These are phyloP conservation scores for Troilus luridus DNA, from an alignment of 2,888 invertebrate genomes.

Conservation along the genomic window DNA sequence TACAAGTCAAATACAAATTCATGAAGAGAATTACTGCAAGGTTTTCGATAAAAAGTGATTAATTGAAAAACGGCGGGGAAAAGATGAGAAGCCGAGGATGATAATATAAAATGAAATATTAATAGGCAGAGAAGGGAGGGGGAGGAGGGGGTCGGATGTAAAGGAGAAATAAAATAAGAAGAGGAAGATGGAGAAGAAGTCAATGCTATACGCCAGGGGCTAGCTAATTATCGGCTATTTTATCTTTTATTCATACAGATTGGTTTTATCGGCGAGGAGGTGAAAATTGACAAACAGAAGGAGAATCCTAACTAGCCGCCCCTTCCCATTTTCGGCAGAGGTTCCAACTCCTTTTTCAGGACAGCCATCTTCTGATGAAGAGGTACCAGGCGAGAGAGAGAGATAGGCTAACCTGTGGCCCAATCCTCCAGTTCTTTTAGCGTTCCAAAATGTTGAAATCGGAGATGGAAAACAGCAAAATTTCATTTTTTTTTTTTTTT, in stretches of 20 bases:
- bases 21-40: conserved; percentile 10
- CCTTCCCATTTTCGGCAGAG: conserved; percentile 38
- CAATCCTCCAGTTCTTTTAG: neutral
- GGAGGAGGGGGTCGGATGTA: conserved; percentile 13
- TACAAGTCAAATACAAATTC: conserved; percentile 28
- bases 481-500: too few species aligned
- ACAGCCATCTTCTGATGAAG: conserved; percentile 33
- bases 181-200: conserved; percentile 26
- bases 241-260: conserved; percentile 49
- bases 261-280: conserved; percentile 33
- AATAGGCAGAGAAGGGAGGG: neutral
- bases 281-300: conserved; percentile 45
- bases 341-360: conserved; percentile 24
- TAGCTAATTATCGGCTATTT: conserved; percentile 35
- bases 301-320: neutral
- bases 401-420: neutral
- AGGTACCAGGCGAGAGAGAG: neutral
- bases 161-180: conserved; percentile 40
- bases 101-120: conserved; percentile 49
- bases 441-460: neutral
- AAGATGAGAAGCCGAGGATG: conserved; percentile 23
- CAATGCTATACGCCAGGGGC: conserved; percentile 33
- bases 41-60: conserved; percentile 34
- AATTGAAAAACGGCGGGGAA: conserved; percentile 10
- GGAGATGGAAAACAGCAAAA: too few species aligned